Evolutionary conservation across 2,113 vertebrate genomes (phyloP).

Genomic region (Oncorhynchus tshawytscha): DNA sequence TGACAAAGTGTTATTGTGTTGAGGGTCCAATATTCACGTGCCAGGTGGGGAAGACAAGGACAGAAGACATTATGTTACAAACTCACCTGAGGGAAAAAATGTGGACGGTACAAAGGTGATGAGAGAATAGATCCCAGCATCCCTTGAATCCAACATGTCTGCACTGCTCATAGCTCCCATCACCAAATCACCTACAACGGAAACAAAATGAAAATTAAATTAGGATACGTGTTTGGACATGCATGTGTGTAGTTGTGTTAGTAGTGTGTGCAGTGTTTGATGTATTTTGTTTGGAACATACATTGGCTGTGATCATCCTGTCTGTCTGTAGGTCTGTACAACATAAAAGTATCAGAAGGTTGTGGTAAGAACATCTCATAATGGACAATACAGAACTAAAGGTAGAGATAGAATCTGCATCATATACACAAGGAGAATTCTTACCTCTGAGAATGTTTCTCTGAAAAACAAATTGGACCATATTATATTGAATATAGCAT

Average conservation of each 20-base stretch:
- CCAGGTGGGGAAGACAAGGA: too few species aligned
- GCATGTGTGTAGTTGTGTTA: not conserved
- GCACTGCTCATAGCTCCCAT: too few species aligned
- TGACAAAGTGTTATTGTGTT: too few species aligned
- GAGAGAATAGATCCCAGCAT: not conserved
- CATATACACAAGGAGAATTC: not conserved
- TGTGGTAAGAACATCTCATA: not conserved
- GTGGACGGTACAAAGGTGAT: too few species aligned
- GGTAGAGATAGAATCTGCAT: not conserved
- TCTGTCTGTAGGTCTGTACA: not conserved
- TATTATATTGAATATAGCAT: too few species aligned
- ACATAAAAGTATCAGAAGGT: not conserved
- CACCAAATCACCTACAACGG: not conserved
- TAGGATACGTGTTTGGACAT: not conserved
- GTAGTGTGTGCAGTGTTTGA: not conserved
- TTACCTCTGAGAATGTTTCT: not conserved
- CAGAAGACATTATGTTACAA: too few species aligned
- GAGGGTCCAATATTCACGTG: too few species aligned
- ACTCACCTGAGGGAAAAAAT: too few species aligned
- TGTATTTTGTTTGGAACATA: not conserved
- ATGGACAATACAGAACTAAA: not conserved
- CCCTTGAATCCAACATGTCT: too few species aligned
- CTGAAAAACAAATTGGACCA: not conserved
- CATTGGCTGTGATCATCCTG: not conserved
- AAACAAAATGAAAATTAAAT: not conserved